A percentile compares a stretch with the other conserved stretches of the same genome.
Conservation (phyloP, 2,888 invertebrate genomes). For the Sesia apiformis region DNA sequence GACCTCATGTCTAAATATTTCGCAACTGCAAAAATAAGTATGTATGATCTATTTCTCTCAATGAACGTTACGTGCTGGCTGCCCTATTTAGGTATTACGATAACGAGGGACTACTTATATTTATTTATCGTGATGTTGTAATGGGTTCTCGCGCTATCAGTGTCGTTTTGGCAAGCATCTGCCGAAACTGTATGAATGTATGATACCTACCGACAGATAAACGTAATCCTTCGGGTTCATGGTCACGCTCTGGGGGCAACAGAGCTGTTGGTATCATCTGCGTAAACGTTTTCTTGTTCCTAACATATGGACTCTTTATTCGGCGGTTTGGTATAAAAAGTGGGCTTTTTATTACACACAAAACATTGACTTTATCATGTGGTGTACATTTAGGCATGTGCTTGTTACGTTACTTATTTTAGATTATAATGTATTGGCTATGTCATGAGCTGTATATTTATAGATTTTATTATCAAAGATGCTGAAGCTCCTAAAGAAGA, state of each 20-base stretch:
- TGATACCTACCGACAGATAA: conserved; percentile 52
- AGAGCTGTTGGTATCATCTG: conserved; percentile 32
- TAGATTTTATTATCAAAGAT: too few species aligned
- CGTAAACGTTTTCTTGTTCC: conserved; percentile 21
- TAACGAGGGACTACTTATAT: too few species aligned
- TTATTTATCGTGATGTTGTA: too few species aligned
- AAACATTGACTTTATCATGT: conserved; percentile 21
- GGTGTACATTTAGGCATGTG: conserved; percentile 30
- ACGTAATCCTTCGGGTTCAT: conserved; percentile 46
- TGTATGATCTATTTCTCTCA: too few species aligned
- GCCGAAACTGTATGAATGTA: conserved; percentile 42
- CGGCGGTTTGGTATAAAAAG: conserved; percentile 26
- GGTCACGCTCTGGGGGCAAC: conserved; percentile 40
- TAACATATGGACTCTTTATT: conserved; percentile 28
- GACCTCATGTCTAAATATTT: too few species aligned
- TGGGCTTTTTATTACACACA: conserved; percentile 22
- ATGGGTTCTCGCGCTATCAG: conserved; percentile 31
- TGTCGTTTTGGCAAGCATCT: conserved; percentile 53
- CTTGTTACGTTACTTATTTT: conserved; percentile 2
- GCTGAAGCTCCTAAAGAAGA: too few species aligned
- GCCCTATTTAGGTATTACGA: too few species aligned
- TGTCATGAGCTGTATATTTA: too few species aligned
- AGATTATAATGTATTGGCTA: too few species aligned
- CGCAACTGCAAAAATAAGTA: too few species aligned
- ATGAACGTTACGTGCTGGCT: too few species aligned